Percentiles rank a stretch among this genome's conserved stretches.
phyloP scores from a whole-genome alignment of 2,113 vertebrate genomes.

The Petromus typicus region DNA sequence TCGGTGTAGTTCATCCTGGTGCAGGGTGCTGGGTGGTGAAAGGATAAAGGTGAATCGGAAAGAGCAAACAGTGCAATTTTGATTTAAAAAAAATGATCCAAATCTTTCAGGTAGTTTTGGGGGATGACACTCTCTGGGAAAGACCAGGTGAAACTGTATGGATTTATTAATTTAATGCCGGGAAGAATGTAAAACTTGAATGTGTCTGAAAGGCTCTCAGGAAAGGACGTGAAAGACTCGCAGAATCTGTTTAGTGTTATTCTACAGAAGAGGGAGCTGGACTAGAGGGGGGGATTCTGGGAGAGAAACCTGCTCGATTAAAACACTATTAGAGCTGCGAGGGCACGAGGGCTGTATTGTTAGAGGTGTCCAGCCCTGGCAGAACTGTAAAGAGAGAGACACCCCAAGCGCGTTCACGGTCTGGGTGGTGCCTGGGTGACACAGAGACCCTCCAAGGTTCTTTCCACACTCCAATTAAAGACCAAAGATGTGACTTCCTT shows the following conservation, averaged over 20 bases:
- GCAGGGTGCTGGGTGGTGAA: background rate
- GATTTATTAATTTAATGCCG: background rate
- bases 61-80: background rate
- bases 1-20: background rate
- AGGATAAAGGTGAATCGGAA: background rate
- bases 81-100: conserved; percentile 13
- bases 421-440: background rate
- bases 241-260: background rate
- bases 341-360: background rate
- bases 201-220: background rate
- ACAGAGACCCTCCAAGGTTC: background rate
- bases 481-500: conserved; percentile 25
- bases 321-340: background rate
- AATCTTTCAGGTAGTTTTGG: background rate
- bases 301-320: background rate
- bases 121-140: background rate
- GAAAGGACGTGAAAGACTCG: background rate
- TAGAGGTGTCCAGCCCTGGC: background rate
- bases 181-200: conserved; percentile 47
- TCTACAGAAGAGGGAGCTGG: background rate
- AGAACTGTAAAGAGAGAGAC: background rate
- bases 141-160: background rate
- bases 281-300: background rate
- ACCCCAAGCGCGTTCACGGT: background rate
- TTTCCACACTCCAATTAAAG: conserved; percentile 29